Conservation (phyloP, 92 coral and sea anemone genomes). For the Metridium senile region DNA sequence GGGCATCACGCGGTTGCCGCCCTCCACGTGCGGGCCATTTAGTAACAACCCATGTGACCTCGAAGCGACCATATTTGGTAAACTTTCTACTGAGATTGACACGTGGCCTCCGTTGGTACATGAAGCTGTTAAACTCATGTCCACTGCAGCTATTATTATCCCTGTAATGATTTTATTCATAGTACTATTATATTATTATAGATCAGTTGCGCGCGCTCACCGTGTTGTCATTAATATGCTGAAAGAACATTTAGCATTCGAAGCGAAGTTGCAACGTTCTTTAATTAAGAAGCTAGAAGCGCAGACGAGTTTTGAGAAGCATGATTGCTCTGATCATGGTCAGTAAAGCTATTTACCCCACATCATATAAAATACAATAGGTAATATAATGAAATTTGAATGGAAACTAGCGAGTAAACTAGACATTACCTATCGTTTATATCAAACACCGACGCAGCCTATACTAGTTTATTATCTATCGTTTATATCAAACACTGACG, state of each 20-base stretch:
- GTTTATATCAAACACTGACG: too few relatives aligned
- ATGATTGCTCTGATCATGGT: conserved; percentile 39
- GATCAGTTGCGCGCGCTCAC: conserved; percentile 80
- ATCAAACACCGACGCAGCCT: too few relatives aligned
- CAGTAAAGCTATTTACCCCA: too few relatives aligned
- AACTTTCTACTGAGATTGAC: conserved; percentile 53
- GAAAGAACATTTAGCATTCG: conserved; percentile 83
- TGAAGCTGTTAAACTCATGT: conserved; percentile 61
- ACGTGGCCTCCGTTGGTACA: conserved; percentile 79
- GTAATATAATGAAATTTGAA: neutral
- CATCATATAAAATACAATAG: too few relatives aligned
- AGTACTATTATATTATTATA: conserved; percentile 72
- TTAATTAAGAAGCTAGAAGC: conserved; percentile 48
- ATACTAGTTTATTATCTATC: too few relatives aligned
- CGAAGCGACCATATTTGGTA: conserved; percentile 63
- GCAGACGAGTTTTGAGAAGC: conserved; percentile 3
- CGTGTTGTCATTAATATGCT: conserved; percentile 69
- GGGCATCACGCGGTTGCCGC: conserved; percentile 84
- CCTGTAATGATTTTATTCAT: conserved; percentile 63
- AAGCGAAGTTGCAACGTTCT: conserved; percentile 55
- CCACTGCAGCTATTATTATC: conserved; percentile 83
- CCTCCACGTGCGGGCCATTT: conserved; percentile 83
- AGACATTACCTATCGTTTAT: too few relatives aligned
- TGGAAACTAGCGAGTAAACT: too few relatives aligned
- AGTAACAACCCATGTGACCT: conserved; percentile 69